Conservation (phyloP, 2,797 vertebrate genomes). For the Paguma larvata region DNA sequence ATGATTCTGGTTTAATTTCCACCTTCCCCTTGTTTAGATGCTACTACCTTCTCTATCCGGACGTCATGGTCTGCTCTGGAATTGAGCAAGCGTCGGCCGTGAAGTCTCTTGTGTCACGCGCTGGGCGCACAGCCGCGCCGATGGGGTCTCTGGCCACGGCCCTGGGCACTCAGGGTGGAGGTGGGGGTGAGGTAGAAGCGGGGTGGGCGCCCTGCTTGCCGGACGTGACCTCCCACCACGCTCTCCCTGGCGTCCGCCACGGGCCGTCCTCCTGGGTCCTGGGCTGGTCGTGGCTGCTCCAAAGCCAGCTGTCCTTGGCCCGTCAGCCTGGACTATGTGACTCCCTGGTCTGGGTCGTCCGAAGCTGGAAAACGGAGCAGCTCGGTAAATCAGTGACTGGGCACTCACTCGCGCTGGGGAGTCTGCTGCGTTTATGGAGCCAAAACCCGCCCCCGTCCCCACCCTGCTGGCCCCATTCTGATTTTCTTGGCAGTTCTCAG, state of each 20-base stretch:
- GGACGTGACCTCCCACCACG: background rate
- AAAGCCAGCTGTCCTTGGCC: background rate
- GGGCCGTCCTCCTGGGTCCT: background rate
- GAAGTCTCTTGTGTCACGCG: background rate
- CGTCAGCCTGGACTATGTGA: background rate
- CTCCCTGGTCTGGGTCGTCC: background rate
- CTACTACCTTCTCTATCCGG: background rate
- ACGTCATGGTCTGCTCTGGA: background rate
- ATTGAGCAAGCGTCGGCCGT: background rate
- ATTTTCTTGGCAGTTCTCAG: slow-evolving; percentile 34
- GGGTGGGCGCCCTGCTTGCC: background rate
- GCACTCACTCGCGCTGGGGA: background rate
- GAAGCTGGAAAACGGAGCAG: background rate
- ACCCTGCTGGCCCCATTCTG: background rate
- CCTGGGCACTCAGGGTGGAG: background rate
- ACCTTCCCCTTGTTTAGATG: background rate
- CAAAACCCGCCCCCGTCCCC: fast-evolving
- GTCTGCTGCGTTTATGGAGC: background rate
- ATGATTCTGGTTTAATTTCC: slow-evolving; percentile 26
- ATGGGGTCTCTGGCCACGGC: background rate
- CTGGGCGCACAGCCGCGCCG: background rate
- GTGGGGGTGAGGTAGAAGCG: background rate
- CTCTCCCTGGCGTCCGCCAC: background rate
- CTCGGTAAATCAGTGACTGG: background rate
- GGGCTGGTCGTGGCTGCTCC: background rate